These are phyloP conservation scores for Callyntrura guangdongensis DNA, from an alignment of 2,888 invertebrate species.

Conservation along the genomic window DNA sequence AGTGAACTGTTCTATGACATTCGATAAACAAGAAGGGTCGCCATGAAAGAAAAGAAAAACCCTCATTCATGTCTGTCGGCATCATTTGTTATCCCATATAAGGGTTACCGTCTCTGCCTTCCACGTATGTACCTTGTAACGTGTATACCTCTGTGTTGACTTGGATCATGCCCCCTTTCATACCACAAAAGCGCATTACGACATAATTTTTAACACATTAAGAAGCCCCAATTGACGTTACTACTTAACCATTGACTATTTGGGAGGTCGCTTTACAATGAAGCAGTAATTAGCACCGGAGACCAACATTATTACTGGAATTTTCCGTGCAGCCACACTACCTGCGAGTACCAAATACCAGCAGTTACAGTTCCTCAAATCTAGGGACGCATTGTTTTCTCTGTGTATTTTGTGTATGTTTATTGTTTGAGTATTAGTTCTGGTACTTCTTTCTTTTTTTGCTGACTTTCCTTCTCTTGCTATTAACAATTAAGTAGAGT, in stretches of 20 bases:
- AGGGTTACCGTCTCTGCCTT: constrained; percentile 68
- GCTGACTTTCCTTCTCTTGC: too few species aligned
- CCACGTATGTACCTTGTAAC: background rate
- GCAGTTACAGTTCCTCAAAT: too few species aligned
- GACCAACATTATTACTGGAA: constrained; percentile 21
- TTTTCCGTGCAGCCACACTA: constrained; percentile 5
- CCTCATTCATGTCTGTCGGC: constrained; percentile 82
- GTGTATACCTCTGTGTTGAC: constrained; percentile 75
- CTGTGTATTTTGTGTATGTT: background rate
- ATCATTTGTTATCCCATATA: constrained; percentile 84
- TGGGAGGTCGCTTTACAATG: constrained; percentile 82
- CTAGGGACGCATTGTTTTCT: too few species aligned
- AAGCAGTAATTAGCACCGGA: constrained; percentile 82
- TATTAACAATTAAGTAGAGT: too few species aligned
- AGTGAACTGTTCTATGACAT: too few species aligned
- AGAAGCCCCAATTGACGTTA: constrained; percentile 80
- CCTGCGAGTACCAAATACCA: too few species aligned
- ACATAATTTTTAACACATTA: constrained; percentile 83
- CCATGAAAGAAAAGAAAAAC: constrained; percentile 52
- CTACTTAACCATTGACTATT: constrained; percentile 82
- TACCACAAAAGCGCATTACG: constrained; percentile 79
- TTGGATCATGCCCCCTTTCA: constrained; percentile 79
- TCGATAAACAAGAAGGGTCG: constrained; percentile 16
- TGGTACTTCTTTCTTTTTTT: background rate
- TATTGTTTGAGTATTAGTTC: background rate